Base-by-base conservation (phyloP, 2,797 vertebrate genomes). In the Amazonetta brasiliensis region DNA sequence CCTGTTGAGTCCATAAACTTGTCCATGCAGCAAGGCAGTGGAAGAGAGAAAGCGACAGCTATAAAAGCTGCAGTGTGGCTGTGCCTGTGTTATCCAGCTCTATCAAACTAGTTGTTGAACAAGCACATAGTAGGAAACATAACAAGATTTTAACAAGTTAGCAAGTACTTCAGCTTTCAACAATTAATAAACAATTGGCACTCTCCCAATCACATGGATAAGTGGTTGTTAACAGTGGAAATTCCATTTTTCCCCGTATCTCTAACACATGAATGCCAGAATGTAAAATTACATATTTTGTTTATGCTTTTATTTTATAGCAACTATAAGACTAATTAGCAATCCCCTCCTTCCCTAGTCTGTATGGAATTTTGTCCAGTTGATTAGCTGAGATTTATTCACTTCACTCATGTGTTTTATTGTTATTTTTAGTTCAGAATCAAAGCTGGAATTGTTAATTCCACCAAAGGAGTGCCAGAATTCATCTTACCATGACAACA, bases 401-500 rank as follows among this genome's bases (percentile, higher is more conserved):
- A 52, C 22, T 78, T 93, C 33, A 43, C 7, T 46, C 12, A 17
- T 9, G 5, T 60, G 44, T 76, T 95, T 73, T 63, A 48, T 78
- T 91, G n/a, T 52, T 72, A 66, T 60, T 94, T 94, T 89, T 75
- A 62, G 46, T 52, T 86, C 59, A 78, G 46, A 88, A 66, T 72
- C 71, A 90, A 91, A 92, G 55, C 44, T 72, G 41, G 31, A 92
- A 81, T 78, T 64, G 35, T 81, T 84, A 77, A 91, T 77, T 84
- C 54, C 58, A 91, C 41, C 46, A 43, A 78, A 92, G 31, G 15
- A 72, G 3, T 73, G 52, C 54, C 87, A 87, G 69, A 77, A 94
- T 83, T 71, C 68, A 78, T 85, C 67, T 85, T 79, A 82, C 67
- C 76, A 35, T 94, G 87, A 88, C 90, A 88, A 78, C 55, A 75